Conservation (phyloP, 1,140 invertebrate species). For the Apolygus lucorum region DNA sequence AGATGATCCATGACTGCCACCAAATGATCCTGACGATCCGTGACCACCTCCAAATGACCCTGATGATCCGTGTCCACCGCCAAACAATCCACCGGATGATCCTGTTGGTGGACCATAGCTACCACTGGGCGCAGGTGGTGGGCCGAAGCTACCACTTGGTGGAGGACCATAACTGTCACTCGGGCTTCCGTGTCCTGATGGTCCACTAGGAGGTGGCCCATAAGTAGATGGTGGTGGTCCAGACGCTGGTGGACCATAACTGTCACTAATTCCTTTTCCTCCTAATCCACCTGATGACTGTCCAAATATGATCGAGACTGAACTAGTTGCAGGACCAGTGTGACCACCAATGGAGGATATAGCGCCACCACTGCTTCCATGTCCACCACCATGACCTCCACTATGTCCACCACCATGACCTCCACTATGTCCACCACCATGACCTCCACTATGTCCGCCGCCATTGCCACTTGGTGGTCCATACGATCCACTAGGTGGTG, state of each 20-base stretch:
- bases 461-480: constrained; percentile 26
- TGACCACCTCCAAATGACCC: constrained; percentile 28
- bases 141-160: constrained; percentile 26
- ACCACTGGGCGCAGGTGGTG: constrained; percentile 10
- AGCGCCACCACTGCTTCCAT: too few relatives aligned
- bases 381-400: too few relatives aligned
- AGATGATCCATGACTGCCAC: constrained; percentile 17
- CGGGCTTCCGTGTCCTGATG: constrained; percentile 33
- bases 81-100: constrained; percentile 28
- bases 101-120: constrained; percentile 28
- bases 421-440: not conserved
- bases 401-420: not conserved
- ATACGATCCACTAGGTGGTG: not conserved
- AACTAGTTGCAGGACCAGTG: not conserved
- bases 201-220: constrained; percentile 44
- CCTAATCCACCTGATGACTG: not conserved
- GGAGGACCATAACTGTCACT: constrained; percentile 22
- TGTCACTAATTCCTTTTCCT: not conserved
- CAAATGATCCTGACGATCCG: not conserved
- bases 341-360: not conserved
- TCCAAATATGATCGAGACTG: not conserved
- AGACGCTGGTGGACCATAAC: constrained; percentile 31
- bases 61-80: constrained; percentile 17
- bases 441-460: not conserved
- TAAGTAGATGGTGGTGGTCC: constrained; percentile 44